Conservation (phyloP, 1,140 invertebrate species). For the Polyergus mexicanus region DNA sequence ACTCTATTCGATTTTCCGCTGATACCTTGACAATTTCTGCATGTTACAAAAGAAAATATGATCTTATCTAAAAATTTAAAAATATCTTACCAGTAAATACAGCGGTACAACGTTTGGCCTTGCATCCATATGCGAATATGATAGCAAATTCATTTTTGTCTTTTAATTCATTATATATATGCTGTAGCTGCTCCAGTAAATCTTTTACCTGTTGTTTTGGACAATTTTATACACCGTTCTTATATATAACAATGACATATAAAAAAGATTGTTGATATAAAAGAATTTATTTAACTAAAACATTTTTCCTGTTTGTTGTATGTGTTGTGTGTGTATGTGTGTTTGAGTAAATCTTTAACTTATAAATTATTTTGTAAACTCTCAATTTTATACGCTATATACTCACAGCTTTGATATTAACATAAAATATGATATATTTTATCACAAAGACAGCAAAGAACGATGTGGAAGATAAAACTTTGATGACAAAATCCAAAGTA, state of each 20-base stretch:
- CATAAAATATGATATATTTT: background rate
- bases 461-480: background rate
- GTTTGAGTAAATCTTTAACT: too few relatives aligned
- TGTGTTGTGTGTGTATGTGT: too few relatives aligned
- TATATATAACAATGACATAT: background rate
- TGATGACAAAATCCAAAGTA: background rate
- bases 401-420: background rate
- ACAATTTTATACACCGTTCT: background rate
- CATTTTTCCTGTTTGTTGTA: too few relatives aligned
- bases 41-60: too few relatives aligned
- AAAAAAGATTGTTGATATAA: too few relatives aligned
- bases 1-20: too few relatives aligned
- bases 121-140: background rate
- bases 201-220: background rate
- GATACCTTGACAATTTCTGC: too few relatives aligned
- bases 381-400: too few relatives aligned
- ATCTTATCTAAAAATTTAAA: background rate
- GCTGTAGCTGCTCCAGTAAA: background rate
- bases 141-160: slow-evolving; percentile 10
- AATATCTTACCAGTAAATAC: background rate
- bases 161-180: background rate
- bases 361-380: too few relatives aligned
- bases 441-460: background rate
- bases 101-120: background rate
- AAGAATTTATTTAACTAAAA: too few relatives aligned